Evolutionary conservation across 2,888 invertebrate genomes (phyloP).

Genomic region (Drosophila hamatofila): DNA sequence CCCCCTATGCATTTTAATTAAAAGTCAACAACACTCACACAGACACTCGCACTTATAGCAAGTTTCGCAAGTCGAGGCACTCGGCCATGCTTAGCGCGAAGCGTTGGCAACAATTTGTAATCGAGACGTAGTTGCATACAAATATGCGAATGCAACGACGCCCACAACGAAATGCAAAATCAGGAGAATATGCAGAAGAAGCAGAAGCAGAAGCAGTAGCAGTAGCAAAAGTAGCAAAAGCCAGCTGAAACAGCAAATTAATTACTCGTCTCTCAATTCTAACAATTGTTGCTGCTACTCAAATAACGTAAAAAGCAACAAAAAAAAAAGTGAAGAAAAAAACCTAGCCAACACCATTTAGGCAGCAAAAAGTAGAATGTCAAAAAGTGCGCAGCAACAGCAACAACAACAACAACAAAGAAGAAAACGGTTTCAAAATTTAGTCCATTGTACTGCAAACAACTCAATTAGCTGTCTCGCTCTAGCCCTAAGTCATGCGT

Average conservation of each 20-base stretch:
- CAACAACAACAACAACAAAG: not conserved
- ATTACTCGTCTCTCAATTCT: slow-evolving; percentile 44
- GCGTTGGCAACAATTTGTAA: slow-evolving; percentile 62
- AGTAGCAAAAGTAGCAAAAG: slow-evolving; percentile 11
- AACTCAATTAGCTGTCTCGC: slow-evolving; percentile 35
- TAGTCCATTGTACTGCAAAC: slow-evolving; percentile 37
- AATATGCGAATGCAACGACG: slow-evolving; percentile 59
- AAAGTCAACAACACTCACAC: slow-evolving; percentile 74
- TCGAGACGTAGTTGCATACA: slow-evolving; percentile 67
- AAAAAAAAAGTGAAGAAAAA: slow-evolving; percentile 3
- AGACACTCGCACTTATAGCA: slow-evolving; percentile 34
- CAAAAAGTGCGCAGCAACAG: slow-evolving; percentile 1
- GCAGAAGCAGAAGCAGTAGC: slow-evolving; percentile 7
- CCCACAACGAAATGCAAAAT: slow-evolving; percentile 46
- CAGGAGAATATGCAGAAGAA: slow-evolving; percentile 18
- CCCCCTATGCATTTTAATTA: slow-evolving; percentile 78
- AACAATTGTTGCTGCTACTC: slow-evolving; percentile 34
- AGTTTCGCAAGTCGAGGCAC: slow-evolving; percentile 45
- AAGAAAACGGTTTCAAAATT: slow-evolving; percentile 37
- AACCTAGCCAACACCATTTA: not conserved
- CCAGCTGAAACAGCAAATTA: slow-evolving; percentile 33
- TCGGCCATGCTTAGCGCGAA: slow-evolving; percentile 37
- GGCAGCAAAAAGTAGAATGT: slow-evolving; percentile 9
- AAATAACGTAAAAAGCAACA: slow-evolving; percentile 7
- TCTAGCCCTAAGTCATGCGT: not conserved